Evolutionary conservation across 2,888 invertebrate species (phyloP).

Genomic region (Bruchidius siliquastri): DNA sequence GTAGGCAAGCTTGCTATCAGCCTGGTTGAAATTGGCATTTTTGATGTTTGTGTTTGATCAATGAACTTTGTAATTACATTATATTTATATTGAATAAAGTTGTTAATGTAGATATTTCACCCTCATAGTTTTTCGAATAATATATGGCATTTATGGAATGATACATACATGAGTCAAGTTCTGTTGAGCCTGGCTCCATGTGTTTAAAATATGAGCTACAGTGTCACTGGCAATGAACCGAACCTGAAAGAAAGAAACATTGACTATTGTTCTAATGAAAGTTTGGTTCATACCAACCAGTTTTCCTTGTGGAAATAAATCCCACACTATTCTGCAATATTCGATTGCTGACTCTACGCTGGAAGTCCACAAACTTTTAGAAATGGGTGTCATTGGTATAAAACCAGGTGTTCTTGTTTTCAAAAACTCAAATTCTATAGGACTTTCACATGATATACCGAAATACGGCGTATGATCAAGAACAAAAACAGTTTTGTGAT

Average conservation of each 20-base stretch:
- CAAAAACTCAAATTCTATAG: conserved; percentile 77
- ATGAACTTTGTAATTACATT: no score
- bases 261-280: not conserved
- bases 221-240: conserved; percentile 84
- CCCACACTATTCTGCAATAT: conserved; percentile 95
- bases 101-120: no score
- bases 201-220: conserved; percentile 78
- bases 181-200: conserved; percentile 79
- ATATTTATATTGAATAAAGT: no score
- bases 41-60: no score
- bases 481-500: conserved; percentile 94
- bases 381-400: conserved; percentile 76
- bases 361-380: conserved; percentile 94
- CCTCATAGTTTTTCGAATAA: no score
- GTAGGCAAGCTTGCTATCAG: no score
- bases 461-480: conserved; percentile 92
- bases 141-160: no score
- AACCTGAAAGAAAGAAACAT: conserved; percentile 50
- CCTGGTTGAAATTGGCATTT: no score
- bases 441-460: conserved; percentile 75
- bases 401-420: conserved; percentile 66
- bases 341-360: conserved; percentile 93
- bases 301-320: conserved; percentile 89
- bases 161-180: conserved; percentile 75
- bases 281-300: conserved; percentile 53